A percentile compares a stretch with the other conserved stretches of the same genome.
Evolutionary conservation across 1,140 invertebrate species (phyloP).

Genomic region (Psix sp.): DNA sequence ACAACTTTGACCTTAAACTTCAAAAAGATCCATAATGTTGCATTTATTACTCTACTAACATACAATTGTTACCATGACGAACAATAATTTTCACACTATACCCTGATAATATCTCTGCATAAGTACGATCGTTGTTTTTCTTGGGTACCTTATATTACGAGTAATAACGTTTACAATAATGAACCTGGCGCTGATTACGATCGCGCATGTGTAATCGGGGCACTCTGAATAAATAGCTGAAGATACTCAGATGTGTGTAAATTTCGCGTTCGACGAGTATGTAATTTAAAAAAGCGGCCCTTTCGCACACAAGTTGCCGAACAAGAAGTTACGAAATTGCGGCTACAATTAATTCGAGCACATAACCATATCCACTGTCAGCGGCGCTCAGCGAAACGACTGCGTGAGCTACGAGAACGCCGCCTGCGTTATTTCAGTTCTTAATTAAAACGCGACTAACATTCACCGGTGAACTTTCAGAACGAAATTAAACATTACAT

Average conservation of each 20-base stretch:
- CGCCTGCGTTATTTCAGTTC: conserved; percentile 19
- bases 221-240: conserved; percentile 23
- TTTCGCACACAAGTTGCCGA: conserved; percentile 19
- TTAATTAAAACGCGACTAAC: conserved; percentile 22
- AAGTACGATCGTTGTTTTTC: conserved; percentile 14
- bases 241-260: conserved; percentile 12
- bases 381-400: conserved; percentile 8
- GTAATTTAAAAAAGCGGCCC: conserved; percentile 19
- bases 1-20: no score
- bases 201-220: conserved; percentile 13
- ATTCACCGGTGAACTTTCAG: not conserved
- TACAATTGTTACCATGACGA: no score
- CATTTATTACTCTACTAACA: no score
- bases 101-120: conserved; percentile 10
- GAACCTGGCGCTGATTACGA: conserved; percentile 22
- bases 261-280: not conserved
- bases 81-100: conserved; percentile 24
- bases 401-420: conserved; percentile 23
- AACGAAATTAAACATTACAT: no score
- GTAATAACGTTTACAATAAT: conserved; percentile 23
- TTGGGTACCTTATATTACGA: not conserved
- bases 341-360: conserved; percentile 37
- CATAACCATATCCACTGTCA: conserved; percentile 43
- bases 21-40: no score
- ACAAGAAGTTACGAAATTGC: conserved; percentile 36